Conservation (phyloP, 2,888 invertebrate genomes). For the Anoplius nigerrimus region DNA sequence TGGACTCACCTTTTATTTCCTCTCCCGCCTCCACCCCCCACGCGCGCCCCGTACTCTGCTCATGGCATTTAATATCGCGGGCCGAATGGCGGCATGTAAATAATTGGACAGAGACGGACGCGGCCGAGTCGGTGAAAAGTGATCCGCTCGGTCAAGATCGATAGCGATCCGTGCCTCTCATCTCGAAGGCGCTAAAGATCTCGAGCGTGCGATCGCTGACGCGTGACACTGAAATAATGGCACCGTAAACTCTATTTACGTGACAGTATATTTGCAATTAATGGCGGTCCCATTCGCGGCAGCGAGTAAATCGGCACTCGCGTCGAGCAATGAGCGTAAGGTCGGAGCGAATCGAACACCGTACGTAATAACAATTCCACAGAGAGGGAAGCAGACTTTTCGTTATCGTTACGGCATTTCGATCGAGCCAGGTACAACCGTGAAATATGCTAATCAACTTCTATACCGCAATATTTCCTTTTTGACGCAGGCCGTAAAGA, state of each 20-base stretch:
- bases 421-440: not conserved
- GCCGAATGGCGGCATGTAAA: not conserved
- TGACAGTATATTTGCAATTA: constrained; percentile 3
- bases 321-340: not conserved
- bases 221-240: constrained; percentile 27
- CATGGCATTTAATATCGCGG: not conserved
- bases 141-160: too few species aligned
- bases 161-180: too few species aligned
- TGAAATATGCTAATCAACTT: constrained; percentile 27
- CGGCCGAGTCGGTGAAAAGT: too few species aligned
- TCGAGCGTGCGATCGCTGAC: constrained; percentile 13
- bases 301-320: not conserved
- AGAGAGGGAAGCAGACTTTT: too few species aligned
- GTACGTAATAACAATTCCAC: too few species aligned
- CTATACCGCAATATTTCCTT: constrained; percentile 31
- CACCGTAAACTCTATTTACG: constrained; percentile 17
- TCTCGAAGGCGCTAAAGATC: not conserved
- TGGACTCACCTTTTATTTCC: constrained; percentile 20
- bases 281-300: constrained; percentile 12
- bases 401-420: constrained; percentile 12
- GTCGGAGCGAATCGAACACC: too few species aligned
- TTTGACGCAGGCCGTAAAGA: constrained; percentile 12
- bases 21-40: not conserved
- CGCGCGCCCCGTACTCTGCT: not conserved
- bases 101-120: not conserved